These are phyloP conservation scores for Noctuana brunneofusca DNA, from an alignment of 2,888 invertebrate genomes.

Conservation along the genomic window DNA sequence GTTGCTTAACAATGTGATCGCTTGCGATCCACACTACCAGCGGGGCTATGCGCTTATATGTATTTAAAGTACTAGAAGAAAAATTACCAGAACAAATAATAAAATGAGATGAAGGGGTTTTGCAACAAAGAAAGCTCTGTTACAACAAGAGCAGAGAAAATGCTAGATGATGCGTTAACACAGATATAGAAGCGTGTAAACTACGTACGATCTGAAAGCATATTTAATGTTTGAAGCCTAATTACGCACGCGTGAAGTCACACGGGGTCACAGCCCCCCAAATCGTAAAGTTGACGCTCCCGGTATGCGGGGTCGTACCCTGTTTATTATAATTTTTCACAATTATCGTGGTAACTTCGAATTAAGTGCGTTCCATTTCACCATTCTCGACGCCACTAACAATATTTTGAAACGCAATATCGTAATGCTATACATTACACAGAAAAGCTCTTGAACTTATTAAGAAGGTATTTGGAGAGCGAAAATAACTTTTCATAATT, in stretches of 20 bases:
- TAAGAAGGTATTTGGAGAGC: slow-evolving; percentile 19
- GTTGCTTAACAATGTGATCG: too few relatives aligned
- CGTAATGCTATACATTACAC: slow-evolving; percentile 21
- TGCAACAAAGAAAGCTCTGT: too few relatives aligned
- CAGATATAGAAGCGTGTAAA: neutral
- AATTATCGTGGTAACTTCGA: slow-evolving; percentile 35
- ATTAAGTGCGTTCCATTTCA: slow-evolving; percentile 29
- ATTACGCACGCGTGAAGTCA: slow-evolving; percentile 33
- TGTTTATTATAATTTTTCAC: slow-evolving; percentile 41
- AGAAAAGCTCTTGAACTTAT: slow-evolving; percentile 24
- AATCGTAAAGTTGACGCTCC: slow-evolving; percentile 17
- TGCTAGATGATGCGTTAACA: too few relatives aligned
- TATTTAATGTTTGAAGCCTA: slow-evolving; percentile 27
- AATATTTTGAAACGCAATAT: slow-evolving; percentile 33
- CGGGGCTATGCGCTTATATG: too few relatives aligned
- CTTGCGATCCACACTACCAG: too few relatives aligned
- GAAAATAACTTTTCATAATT: slow-evolving; percentile 5
- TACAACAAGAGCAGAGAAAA: too few relatives aligned
- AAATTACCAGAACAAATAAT: too few relatives aligned
- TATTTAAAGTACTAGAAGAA: too few relatives aligned
- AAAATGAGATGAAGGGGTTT: too few relatives aligned
- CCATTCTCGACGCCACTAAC: slow-evolving; percentile 35
- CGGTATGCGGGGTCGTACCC: slow-evolving; percentile 44
- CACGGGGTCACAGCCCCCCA: slow-evolving; percentile 29
- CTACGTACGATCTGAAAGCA: neutral